These are phyloP conservation scores for Trichechus manatus DNA, from an alignment of 2,113 vertebrate species.

Conservation along the genomic window DNA sequence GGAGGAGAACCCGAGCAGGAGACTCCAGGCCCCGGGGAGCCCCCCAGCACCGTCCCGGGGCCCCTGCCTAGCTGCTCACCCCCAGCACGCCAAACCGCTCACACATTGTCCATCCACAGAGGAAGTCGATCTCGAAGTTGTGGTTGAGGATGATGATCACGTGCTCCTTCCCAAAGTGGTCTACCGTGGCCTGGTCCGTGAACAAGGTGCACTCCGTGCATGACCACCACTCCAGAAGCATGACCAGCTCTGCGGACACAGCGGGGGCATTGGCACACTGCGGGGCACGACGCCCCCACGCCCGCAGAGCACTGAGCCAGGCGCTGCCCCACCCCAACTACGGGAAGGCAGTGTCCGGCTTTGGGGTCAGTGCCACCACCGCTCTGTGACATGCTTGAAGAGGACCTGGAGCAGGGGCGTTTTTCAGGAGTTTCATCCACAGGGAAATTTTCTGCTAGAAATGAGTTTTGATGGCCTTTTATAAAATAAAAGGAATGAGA, in stretches of 20 bases:
- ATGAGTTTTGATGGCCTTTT: not conserved
- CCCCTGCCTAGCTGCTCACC: slow-evolving; percentile 86
- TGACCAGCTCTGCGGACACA: slow-evolving; percentile 92
- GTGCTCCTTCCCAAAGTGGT: slow-evolving; percentile 95
- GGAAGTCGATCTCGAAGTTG: slow-evolving; percentile 98
- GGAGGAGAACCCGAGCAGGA: too few relatives aligned
- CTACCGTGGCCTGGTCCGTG: slow-evolving; percentile 93
- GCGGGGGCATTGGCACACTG: accelerated
- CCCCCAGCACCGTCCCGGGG: accelerated
- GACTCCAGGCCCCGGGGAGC: not conserved
- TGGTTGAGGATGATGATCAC: slow-evolving; percentile 98
- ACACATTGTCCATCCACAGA: slow-evolving; percentile 99
- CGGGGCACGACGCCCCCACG: accelerated
- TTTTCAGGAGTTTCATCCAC: not conserved
- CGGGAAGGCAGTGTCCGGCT: not conserved
- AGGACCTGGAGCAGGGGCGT: accelerated
- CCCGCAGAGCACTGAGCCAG: not conserved
- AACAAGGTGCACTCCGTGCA: slow-evolving; percentile 97
- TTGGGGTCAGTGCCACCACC: not conserved
- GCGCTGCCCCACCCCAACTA: accelerated
- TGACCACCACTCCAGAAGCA: slow-evolving; percentile 99
- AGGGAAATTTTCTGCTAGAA: not conserved
- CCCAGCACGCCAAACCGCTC: slow-evolving; percentile 96
- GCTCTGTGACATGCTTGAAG: too few relatives aligned
- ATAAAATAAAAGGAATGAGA: not conserved